Conservation (phyloP, 2,797 vertebrate genomes). For the Anabacerthia variegaticeps region DNA sequence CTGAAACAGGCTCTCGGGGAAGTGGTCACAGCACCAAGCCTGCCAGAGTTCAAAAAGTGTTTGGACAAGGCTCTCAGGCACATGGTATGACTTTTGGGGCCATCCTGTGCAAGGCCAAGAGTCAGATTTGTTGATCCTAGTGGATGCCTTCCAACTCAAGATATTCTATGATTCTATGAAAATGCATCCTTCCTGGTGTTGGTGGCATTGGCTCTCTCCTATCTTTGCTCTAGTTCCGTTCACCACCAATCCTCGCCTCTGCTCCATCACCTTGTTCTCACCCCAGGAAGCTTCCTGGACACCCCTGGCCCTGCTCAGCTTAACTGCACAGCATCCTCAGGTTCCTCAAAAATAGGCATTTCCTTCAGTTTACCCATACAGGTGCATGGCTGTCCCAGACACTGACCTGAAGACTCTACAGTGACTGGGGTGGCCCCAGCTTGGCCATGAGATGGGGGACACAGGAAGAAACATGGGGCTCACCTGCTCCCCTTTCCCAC, state of each 20-base stretch:
- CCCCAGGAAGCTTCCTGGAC: background rate
- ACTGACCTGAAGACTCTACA: fast-evolving
- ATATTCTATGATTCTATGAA: background rate
- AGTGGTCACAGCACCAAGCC: background rate
- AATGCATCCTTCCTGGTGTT: background rate
- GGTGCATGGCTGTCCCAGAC: fast-evolving
- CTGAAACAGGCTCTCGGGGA: background rate
- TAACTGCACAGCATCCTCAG: background rate
- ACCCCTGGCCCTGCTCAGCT: background rate
- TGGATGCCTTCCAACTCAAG: background rate
- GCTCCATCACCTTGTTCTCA: background rate
- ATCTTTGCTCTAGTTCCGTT: background rate
- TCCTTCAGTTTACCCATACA: background rate
- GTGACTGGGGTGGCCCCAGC: background rate
- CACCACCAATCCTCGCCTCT: background rate
- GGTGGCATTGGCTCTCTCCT: background rate
- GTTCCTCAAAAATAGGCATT: background rate
- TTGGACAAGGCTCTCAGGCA: background rate
- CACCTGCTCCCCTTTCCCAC: background rate
- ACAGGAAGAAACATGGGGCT: background rate
- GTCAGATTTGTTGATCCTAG: background rate
- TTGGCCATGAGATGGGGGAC: background rate
- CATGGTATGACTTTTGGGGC: background rate
- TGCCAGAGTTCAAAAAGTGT: fast-evolving
- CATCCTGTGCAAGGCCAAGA: background rate